Base-by-base conservation (phyloP, 1,140 invertebrate genomes). In the Diachasma alloeum region DNA sequence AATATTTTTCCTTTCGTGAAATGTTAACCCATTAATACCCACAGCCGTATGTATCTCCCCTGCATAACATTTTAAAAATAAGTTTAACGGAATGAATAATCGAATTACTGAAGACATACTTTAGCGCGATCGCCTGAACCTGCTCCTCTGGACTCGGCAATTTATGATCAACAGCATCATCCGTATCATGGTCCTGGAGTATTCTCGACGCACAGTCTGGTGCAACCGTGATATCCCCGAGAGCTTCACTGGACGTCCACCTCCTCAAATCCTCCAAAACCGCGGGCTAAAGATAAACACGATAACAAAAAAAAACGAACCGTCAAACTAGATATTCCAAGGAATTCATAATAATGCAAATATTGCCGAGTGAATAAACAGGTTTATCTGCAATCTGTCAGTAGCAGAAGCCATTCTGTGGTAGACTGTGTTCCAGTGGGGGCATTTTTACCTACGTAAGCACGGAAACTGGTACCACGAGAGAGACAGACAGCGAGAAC, bases 121-220 rank as follows among this genome's bases (percentile, higher is more conserved):
- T 96, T 83, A 94, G 91, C 78, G 94, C 94, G 82, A 96, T 92
- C 74, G 94, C 92, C 87, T 94, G 92, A 74, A 95, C 91, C 87
- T 95, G 94, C 90, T 96, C 95, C 86, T 96, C 94, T 1, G 95
- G 95, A 78, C 94, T 95, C 53, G 95, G 95, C 81, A 96, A 89
- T 84, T 94, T 93, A 88, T 95, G 94, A 90, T 96, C 94, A 79
- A 94, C 92, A 81, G 92, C 93, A 84, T 93, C 93, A 83, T 94
- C 94, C 82, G 94, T 91, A 2, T 89, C 88, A 6, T 91, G 93
- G 36, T 88, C 85, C 53, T 82, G 85, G 53, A 82, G 86, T 75
- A 91, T 90, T 73, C 88, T 87, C 78, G 93, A 92, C 75, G 93
- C 91, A 77, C 94, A 94, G 86, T 95, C 94, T 26, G 95, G 93